Base-by-base conservation (phyloP, 2,888 invertebrate species). In the Brachylomia viminalis region DNA sequence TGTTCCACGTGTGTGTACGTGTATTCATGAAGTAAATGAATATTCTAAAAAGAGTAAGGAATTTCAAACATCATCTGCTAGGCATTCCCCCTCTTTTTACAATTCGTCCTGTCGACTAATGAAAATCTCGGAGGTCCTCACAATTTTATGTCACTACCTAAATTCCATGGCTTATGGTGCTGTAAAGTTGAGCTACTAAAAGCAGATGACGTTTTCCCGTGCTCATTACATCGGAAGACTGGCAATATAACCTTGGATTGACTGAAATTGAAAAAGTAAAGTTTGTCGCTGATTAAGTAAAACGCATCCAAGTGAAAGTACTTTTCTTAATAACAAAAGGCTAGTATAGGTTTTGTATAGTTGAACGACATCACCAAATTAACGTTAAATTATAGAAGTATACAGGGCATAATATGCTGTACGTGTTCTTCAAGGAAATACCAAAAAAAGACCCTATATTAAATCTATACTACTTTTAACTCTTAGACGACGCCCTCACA, bases 91-190 rank as follows among this genome's bases (percentile, higher is more conserved):
- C 65, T 66, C 64, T 52, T 77, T 84, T 62, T 54, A 76, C 64
- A 75, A 77, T 85, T 79, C 54, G 45, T 58, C 54, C 65, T 77
- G n/a, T 64, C 38, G 78, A 77, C 77, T 76, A 86, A 86, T 87
- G 75, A 85, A 86, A 86, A 72, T 75, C 49, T 54, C 42, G 38
- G 49, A 61, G 61, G 61, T 65, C 58, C 47, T 75, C 65, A 79
- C 66, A 65, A 49, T 78, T 86, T 86, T 86, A 87, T 77, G 64
- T 56, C 56, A 72, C 59, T 77, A 66, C 73, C 71, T 74, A 77
- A 86, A 79, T 76, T 75, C 81, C 58, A 64, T 82, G 64, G 74
- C 69, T 77, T 61, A 79, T 74, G 79, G 82, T 86, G 75, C 84
- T 70, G 74, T 84, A 78, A 84, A 85, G 59, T 79, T 65, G 56